Conservation (phyloP, 2,888 invertebrate species). For the Colletes collaris region DNA sequence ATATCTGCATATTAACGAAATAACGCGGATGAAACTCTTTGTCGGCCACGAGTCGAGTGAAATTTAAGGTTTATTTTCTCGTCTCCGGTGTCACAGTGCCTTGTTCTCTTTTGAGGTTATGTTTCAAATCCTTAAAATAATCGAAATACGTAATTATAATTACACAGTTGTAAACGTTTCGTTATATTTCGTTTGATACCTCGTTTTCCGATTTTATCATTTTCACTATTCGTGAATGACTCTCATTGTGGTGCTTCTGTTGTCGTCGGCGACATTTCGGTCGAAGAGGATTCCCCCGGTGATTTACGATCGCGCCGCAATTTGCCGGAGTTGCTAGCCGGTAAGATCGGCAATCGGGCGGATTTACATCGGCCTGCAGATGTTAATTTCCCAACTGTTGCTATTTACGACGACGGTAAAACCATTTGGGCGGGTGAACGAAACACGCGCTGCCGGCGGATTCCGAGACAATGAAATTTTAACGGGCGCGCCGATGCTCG, state of each 20-base stretch:
- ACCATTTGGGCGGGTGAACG: constrained; percentile 42
- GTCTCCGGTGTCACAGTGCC: constrained; percentile 21
- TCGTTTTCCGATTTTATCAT: too few relatives aligned
- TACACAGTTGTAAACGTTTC: too few relatives aligned
- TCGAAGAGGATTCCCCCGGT: background rate
- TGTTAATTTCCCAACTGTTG: constrained; percentile 64
- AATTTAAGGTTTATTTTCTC: constrained; percentile 41
- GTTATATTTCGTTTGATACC: too few relatives aligned
- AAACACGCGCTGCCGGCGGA: constrained; percentile 18
- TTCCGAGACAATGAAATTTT: constrained; percentile 48
- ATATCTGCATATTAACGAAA: constrained; percentile 48
- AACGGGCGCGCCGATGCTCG: constrained; percentile 26
- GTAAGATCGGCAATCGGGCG: constrained; percentile 30
- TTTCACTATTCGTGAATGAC: constrained; percentile 10
- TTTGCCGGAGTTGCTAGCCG: constrained; percentile 14
- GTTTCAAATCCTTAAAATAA: too few relatives aligned
- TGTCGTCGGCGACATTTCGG: constrained; percentile 3
- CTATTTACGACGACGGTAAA: constrained; percentile 61
- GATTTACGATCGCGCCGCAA: constrained; percentile 24
- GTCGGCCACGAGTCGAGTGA: constrained; percentile 22
- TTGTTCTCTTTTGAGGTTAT: background rate
- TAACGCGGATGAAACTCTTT: constrained; percentile 35
- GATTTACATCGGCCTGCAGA: constrained; percentile 47
- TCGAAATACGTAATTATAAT: too few relatives aligned
- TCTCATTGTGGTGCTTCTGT: constrained; percentile 4